Evolutionary conservation across 2,113 vertebrate species (phyloP).

Genomic region (Cranoglanis bouderius): DNA sequence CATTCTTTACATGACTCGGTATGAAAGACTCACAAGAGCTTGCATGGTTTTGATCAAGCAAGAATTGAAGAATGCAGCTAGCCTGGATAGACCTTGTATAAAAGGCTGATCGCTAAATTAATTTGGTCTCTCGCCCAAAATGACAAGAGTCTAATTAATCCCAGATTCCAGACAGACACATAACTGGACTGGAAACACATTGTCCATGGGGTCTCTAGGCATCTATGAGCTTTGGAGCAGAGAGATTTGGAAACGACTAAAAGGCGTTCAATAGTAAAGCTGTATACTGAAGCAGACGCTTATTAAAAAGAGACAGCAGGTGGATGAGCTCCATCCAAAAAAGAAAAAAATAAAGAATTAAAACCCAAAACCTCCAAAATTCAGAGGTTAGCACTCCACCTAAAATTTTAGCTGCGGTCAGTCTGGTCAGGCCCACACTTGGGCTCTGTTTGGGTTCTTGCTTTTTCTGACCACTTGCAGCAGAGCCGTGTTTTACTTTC

Average conservation of each 20-base stretch:
- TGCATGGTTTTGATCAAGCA: constrained; percentile 47
- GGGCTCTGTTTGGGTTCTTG: constrained; percentile 45
- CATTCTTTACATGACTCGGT: constrained; percentile 27
- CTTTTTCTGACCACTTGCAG: constrained; percentile 58
- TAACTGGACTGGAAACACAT: constrained; percentile 46
- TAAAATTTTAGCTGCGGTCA: constrained; percentile 62
- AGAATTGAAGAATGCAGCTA: constrained; percentile 38
- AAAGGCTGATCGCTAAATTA: constrained; percentile 48
- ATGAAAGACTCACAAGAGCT: constrained; percentile 31
- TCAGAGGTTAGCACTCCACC: constrained; percentile 45
- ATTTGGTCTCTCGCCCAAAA: constrained; percentile 47
- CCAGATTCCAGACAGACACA: constrained; percentile 47
- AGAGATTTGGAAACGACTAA: constrained; percentile 49
- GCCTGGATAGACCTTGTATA: constrained; percentile 32
- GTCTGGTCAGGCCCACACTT: constrained; percentile 58
- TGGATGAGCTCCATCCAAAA: constrained; percentile 40
- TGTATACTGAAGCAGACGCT: constrained; percentile 36
- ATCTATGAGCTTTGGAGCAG: constrained; percentile 37
- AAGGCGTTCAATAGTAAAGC: constrained; percentile 36
- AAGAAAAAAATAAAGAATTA: constrained; percentile 4
- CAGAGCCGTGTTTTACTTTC: constrained; percentile 58
- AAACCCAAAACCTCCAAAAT: constrained; percentile 36
- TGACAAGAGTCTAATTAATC: constrained; percentile 54
- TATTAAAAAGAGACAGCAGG: constrained; percentile 54
- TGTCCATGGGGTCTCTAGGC: constrained; percentile 34